phyloP scores from a whole-genome alignment of 2,797 vertebrate genomes.

The Strix occidentalis region DNA sequence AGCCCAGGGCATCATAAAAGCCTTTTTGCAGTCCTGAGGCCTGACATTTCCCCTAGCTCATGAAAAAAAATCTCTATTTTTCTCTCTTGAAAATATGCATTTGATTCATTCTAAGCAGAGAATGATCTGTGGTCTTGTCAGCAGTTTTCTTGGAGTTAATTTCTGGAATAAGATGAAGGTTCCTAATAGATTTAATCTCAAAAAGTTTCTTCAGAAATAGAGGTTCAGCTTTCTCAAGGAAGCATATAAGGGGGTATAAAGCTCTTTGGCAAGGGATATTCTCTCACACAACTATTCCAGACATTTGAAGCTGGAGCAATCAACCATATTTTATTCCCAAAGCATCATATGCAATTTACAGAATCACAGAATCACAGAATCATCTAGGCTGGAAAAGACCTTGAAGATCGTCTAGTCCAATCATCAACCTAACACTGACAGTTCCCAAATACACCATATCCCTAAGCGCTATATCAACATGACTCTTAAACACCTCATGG shows the following conservation, averaged over 20 bases:
- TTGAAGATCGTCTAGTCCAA: no score
- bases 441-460: no score
- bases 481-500: no score
- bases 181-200: background rate
- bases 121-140: background rate
- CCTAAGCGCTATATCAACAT: no score
- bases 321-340: background rate
- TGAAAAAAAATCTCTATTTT: background rate
- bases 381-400: no score
- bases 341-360: background rate
- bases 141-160: background rate
- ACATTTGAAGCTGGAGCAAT: background rate
- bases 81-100: background rate
- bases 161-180: background rate
- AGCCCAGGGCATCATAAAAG: background rate
- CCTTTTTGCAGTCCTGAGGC: background rate
- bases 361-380: no score
- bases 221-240: background rate
- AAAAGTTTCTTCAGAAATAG: background rate
- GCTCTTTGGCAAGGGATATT: background rate
- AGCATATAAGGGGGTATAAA: fast-evolving
- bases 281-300: background rate
- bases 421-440: no score
- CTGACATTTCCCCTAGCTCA: background rate
- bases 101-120: background rate